These are phyloP conservation scores for Oscheius onirici DNA, from an alignment of 2,888 invertebrate genomes.

Conservation along the genomic window DNA sequence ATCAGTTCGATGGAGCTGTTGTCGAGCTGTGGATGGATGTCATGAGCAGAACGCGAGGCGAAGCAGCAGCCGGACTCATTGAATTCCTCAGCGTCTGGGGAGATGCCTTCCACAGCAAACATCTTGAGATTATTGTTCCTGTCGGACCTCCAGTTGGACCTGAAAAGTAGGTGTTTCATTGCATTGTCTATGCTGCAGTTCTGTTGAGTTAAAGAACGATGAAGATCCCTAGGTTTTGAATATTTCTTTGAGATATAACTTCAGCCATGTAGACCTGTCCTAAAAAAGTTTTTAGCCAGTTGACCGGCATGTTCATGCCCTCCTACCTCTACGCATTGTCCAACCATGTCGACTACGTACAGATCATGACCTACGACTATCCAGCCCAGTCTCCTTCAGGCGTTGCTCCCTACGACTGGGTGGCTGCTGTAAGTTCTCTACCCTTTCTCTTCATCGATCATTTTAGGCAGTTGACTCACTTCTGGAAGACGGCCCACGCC, in stretches of 20 bases:
- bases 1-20: slow-evolving; percentile 88
- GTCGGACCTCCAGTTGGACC: slow-evolving; percentile 47
- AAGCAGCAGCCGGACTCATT: slow-evolving; percentile 50
- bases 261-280: too few relatives aligned
- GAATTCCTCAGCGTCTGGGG: slow-evolving; percentile 50
- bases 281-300: slow-evolving; percentile 38
- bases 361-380: slow-evolving; percentile 68
- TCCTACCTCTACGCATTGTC: slow-evolving; percentile 42
- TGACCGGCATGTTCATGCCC: slow-evolving; percentile 45
- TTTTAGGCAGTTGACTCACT: slow-evolving; percentile 20
- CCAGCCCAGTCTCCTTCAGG: slow-evolving; percentile 46
- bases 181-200: too few relatives aligned
- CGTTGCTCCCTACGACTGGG: slow-evolving; percentile 63
- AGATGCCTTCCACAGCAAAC: slow-evolving; percentile 41
- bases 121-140: slow-evolving; percentile 52
- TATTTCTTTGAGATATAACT: too few relatives aligned
- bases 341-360: slow-evolving; percentile 57
- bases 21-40: slow-evolving; percentile 87
- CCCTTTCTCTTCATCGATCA: background rate
- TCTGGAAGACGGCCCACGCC: slow-evolving; percentile 4
- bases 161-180: slow-evolving; percentile 16
- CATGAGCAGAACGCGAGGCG: slow-evolving; percentile 75
- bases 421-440: slow-evolving; percentile 34
- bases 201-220: too few relatives aligned
- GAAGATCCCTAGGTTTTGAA: too few relatives aligned